Evolutionary conservation across 2,888 invertebrate species (phyloP), one percentile per base, ranked within the genome.

Genomic region (Apoderus coryli): DNA sequence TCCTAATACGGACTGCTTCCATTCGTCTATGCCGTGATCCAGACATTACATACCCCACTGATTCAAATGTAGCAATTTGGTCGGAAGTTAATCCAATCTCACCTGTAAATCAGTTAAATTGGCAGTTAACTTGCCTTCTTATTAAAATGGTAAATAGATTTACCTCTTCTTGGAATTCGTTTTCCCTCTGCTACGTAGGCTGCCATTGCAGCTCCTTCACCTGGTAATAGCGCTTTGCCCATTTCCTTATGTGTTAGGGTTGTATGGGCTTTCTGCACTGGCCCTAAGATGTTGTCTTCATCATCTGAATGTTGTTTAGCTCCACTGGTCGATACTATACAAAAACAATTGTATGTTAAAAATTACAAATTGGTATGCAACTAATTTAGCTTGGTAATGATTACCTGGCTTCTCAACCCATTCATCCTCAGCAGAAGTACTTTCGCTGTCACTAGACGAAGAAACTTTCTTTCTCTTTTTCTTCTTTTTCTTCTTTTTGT

Each of bases 191-290:
- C 93, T 7, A 98, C 93, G 57, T 78, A 98, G 0, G 96, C 95
- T 3, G 98, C 98, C 96, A 99, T 98, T 3, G 96, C 98, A 22
- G 95, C 96, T 47, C 89, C 96, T 68, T 98, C 98, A 32, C 95
- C 95, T 0, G 95, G 95, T 45, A 98, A 60, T 50, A 98, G 61
- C 16, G 96, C 95, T 54, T 88, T 79, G 4, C 88, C 89, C 59
- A 82, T 85, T 54, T 90, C 89, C 56, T 77, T 79, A 32, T 72
- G 72, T 4, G 76, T 74, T 3, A 82, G 54, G 2, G 75, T 70
- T 2, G 75, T 69, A 16, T 76, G 73, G n/a, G 74, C 66, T 23
- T 75, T 67, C 13, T 69, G 62, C 3, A 40, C 25, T 3, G 81
- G 81, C 0, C 79, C 80, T 10, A 79, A 60, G 3, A 59, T 42